Base-by-base conservation (phyloP, 1,140 invertebrate genomes). In the Apocrypta bakeri region DNA sequence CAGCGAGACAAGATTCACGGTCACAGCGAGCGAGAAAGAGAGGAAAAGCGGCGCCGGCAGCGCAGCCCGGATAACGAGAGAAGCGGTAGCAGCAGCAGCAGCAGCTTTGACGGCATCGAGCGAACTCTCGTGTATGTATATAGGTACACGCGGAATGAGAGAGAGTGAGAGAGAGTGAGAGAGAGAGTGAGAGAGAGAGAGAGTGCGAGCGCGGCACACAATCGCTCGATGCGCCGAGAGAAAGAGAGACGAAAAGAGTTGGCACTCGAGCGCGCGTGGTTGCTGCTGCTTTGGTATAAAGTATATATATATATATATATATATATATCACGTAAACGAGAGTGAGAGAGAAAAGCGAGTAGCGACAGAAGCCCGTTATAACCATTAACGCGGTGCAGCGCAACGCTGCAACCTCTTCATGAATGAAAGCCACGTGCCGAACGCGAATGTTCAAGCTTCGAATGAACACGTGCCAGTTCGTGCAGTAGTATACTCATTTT, bases 391-490 rank as follows among this genome's bases (percentile, higher is more conserved):
- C 42, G 24, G 73, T 56, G 48, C 48, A 17, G 48, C 17, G 48
- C 48, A 56, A 56, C 48, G 17, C 48, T 56, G 48, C 33, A 12
- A 25, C 37, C 24, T 25, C 37, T 42, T 79, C 40, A 24, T 79
- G 76, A 79, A 79, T 79, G 76, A 69, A 82, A 74, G 29, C 66
- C 63, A 82, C 74, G 75, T 77, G 73, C 63, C 21, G 7, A 33
- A 6, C 68, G 48, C n/a, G 14, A 4, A 17, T 7, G 48, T 17
- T 56, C 21, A 48, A 2, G 33, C 9, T 37, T 37, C 48, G 48
- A 56, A 17, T 17, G 48, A 56, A 17, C 48, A 21, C 17, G 48
- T 56, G 21, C 4, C 14, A 17, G 21, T 56, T 56, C 17, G 21
- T 56, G 21, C 48, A 0, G 48, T 56, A 21, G 12, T 17, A 3